Conservation (phyloP, 2,113 vertebrate genomes). For the Caracal caracal region DNA sequence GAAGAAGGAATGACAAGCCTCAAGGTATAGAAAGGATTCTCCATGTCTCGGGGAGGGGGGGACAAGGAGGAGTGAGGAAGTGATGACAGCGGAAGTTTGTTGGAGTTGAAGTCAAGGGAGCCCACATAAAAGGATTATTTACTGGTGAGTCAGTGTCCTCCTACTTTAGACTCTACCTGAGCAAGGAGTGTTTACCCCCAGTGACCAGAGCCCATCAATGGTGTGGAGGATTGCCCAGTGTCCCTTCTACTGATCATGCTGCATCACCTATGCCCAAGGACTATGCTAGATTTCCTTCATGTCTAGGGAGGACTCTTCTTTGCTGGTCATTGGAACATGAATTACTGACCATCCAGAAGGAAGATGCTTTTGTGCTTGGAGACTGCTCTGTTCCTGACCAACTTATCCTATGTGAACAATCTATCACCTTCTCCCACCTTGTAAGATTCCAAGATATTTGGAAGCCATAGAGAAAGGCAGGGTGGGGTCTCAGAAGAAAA, state of each 20-base stretch:
- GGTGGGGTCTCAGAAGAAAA: background rate
- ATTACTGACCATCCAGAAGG: background rate
- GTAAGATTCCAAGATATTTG: background rate
- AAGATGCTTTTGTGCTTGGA: background rate
- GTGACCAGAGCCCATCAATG: background rate
- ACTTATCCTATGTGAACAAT: background rate
- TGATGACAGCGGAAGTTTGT: background rate
- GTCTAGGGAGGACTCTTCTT: background rate
- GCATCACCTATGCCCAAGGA: background rate
- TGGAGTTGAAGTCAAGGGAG: background rate
- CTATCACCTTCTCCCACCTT: background rate
- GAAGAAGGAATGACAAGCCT: background rate
- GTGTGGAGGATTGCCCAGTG: background rate
- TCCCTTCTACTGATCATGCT: background rate
- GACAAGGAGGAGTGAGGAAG: background rate
- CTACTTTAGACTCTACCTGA: background rate
- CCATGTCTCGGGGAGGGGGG: background rate
- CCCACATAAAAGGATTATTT: background rate
- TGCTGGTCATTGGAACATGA: background rate
- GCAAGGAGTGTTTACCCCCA: background rate
- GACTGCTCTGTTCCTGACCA: background rate
- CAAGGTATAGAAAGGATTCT: background rate
- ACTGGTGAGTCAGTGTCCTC: background rate
- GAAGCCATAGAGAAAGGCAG: background rate
- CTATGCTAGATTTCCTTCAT: background rate